Conservation (phyloP, 2,797 vertebrate species). For the Bradypodion ventrale region DNA sequence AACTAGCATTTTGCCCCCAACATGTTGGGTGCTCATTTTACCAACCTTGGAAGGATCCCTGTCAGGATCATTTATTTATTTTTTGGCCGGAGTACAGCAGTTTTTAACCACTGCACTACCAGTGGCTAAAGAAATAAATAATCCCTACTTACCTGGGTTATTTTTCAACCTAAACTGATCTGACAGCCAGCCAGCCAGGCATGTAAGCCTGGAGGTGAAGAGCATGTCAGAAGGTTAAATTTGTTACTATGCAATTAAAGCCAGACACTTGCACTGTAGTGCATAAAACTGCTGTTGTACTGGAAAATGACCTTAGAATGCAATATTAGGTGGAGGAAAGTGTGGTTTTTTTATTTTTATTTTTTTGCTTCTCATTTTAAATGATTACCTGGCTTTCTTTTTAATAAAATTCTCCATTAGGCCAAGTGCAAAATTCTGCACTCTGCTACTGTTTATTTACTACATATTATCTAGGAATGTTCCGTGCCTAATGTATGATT, state of each 20-base stretch:
- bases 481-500: constrained; percentile 32
- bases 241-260: constrained; percentile 45
- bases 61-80: too few species aligned
- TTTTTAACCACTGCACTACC: too few species aligned
- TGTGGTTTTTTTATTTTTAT: not conserved
- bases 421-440: constrained; percentile 23
- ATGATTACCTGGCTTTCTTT: constrained; percentile 32
- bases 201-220: not conserved
- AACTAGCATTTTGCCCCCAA: too few species aligned
- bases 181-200: constrained; percentile 2
- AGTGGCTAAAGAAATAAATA: not conserved
- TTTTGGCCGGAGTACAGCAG: too few species aligned
- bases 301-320: constrained; percentile 33
- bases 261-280: constrained; percentile 9
- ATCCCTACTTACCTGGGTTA: not conserved
- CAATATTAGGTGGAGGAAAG: constrained; percentile 47
- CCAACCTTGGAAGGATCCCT: too few species aligned
- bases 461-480: constrained; percentile 25
- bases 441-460: constrained; percentile 19
- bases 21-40: too few species aligned
- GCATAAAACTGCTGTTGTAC: constrained; percentile 29
- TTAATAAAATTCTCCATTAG: constrained; percentile 25
- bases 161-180: not conserved
- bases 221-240: constrained; percentile 32
- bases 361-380: constrained; percentile 23